A percentile compares a stretch with the other conserved stretches of the same genome.
These are phyloP conservation scores for Penelope pileata DNA, from an alignment of 2,113 vertebrate genomes.

Conservation along the genomic window DNA sequence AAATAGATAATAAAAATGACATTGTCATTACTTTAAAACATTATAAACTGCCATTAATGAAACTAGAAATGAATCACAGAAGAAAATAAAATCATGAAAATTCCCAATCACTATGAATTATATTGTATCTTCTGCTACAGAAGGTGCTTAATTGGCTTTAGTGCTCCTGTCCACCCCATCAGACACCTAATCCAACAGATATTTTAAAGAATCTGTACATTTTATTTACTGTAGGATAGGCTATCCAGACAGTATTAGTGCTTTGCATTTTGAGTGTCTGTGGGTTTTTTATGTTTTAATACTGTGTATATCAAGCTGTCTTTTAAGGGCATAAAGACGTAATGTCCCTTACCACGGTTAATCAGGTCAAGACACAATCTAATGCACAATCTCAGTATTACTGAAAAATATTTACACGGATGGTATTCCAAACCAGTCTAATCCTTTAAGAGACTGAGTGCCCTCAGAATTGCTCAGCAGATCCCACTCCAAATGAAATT, in stretches of 20 bases:
- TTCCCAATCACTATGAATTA: neutral
- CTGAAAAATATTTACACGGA: neutral
- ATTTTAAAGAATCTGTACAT: neutral
- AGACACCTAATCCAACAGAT: neutral
- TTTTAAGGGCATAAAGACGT: neutral
- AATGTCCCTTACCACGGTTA: neutral
- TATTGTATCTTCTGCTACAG: neutral
- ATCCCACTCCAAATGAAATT: neutral
- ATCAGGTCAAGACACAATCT: neutral
- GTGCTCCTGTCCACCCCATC: neutral
- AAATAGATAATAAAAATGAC: neutral
- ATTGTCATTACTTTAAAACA: neutral
- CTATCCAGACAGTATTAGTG: neutral
- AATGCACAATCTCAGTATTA: conserved; percentile 19
- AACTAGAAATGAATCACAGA: neutral
- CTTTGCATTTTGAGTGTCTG: neutral
- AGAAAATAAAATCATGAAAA: neutral
- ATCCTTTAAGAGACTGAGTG: neutral
- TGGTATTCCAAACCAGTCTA: neutral
- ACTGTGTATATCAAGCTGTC: neutral
- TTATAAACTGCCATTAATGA: neutral
- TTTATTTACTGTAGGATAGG: too few species aligned
- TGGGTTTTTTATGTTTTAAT: neutral
- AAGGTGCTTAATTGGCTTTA: neutral
- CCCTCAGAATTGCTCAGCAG: neutral